These are phyloP conservation scores for Hystrix brachyura DNA, from an alignment of 2,113 vertebrate species.

Conservation along the genomic window DNA sequence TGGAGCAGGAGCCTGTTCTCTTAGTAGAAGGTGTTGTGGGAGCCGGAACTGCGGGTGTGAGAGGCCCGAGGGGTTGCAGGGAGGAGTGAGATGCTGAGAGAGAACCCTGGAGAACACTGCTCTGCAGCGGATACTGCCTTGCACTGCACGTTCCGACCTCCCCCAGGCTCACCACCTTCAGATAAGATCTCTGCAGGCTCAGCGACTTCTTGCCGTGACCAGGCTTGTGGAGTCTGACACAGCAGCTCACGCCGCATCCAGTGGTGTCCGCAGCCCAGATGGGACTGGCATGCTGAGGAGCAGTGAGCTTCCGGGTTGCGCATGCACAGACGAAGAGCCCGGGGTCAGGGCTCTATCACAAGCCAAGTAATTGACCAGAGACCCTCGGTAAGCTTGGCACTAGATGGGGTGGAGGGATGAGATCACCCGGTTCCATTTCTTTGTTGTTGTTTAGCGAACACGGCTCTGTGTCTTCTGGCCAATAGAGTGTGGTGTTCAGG, in stretches of 20 bases:
- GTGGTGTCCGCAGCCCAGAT: background rate
- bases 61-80: background rate
- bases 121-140: too few relatives aligned
- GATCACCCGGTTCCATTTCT: background rate
- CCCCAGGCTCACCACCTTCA: background rate
- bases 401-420: background rate
- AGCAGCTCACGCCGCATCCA: background rate
- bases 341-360: background rate
- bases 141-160: background rate
- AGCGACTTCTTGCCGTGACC: background rate
- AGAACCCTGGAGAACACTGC: background rate
- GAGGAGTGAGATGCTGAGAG: background rate
- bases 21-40: too few relatives aligned
- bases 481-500: background rate
- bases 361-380: background rate
- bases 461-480: background rate
- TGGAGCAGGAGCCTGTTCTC: accelerated
- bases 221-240: background rate
- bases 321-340: background rate
- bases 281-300: background rate
- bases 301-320: background rate
- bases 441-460: background rate
- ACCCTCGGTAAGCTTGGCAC: background rate
- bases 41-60: background rate
- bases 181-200: background rate